Conservation (phyloP, 2,888 invertebrate species). For the Cryptus viduatorius region DNA sequence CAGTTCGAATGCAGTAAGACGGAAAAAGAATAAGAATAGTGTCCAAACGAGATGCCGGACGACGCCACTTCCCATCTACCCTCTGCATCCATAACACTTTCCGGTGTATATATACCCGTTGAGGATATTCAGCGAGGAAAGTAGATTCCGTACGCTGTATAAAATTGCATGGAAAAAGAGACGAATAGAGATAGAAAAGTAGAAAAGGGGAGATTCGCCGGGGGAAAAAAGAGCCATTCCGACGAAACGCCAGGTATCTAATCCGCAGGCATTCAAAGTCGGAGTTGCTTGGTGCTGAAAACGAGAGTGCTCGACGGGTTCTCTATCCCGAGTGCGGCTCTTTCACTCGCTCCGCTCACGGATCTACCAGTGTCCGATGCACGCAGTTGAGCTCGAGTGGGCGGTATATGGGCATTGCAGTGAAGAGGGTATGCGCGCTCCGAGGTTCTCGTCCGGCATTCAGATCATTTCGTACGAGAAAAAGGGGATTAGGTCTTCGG, state of each 20-base stretch:
- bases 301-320: conserved; percentile 42
- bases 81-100: conserved; percentile 35
- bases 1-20: neutral
- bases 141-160: conserved; percentile 31
- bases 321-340: conserved; percentile 41
- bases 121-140: conserved; percentile 8
- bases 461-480: conserved; percentile 51
- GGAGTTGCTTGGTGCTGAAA: conserved; percentile 35
- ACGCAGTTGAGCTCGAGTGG: conserved; percentile 32
- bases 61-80: conserved; percentile 9
- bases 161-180: conserved; percentile 48
- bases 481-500: conserved; percentile 54
- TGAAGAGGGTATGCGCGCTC: neutral
- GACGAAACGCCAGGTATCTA: conserved; percentile 55
- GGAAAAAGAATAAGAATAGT: conserved; percentile 34
- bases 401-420: neutral
- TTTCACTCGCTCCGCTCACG: neutral
- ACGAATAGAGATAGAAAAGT: conserved; percentile 63
- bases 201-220: conserved; percentile 34
- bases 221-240: conserved; percentile 44
- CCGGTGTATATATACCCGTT: conserved; percentile 1
- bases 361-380: conserved; percentile 36
- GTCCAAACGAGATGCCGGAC: conserved; percentile 42
- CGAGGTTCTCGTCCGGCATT: conserved; percentile 42
- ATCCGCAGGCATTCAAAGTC: conserved; percentile 61